These are phyloP conservation scores for Dexiosoma caninum DNA, from an alignment of 2,888 invertebrate species.

Conservation along the genomic window DNA sequence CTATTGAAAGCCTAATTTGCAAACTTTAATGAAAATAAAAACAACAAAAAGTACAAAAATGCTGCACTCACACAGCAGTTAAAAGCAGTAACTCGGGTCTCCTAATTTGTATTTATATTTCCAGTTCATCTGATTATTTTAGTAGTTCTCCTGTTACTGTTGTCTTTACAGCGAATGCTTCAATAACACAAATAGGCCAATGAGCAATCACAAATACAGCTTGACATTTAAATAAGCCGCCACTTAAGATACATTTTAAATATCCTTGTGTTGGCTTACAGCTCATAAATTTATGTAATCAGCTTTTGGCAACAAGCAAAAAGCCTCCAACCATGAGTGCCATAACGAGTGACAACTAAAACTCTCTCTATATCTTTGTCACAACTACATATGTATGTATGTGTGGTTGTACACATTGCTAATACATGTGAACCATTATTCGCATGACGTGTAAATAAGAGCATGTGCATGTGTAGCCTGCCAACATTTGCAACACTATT, in stretches of 20 bases:
- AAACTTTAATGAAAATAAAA: no score
- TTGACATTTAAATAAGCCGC: conserved; percentile 13
- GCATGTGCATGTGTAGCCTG: background rate
- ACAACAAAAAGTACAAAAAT: no score
- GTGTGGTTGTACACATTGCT: background rate
- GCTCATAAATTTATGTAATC: conserved; percentile 37
- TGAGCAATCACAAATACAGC: background rate
- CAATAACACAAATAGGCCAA: conserved; percentile 8
- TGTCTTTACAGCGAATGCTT: background rate
- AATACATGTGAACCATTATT: background rate
- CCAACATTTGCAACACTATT: no score
- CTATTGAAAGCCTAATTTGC: no score
- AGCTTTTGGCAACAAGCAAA: conserved; percentile 28
- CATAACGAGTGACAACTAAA: conserved; percentile 29
- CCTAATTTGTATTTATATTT: background rate
- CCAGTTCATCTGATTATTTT: background rate
- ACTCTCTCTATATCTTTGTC: background rate
- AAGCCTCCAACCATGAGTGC: conserved; percentile 30
- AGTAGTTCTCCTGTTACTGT: background rate
- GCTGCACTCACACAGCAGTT: background rate
- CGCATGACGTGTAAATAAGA: background rate
- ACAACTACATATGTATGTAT: background rate
- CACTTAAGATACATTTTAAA: conserved; percentile 31
- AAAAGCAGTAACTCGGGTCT: background rate
- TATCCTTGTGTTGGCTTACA: conserved; percentile 1